Conservation (phyloP, 2,113 vertebrate genomes). For the Poeciliopsis retropinna region DNA sequence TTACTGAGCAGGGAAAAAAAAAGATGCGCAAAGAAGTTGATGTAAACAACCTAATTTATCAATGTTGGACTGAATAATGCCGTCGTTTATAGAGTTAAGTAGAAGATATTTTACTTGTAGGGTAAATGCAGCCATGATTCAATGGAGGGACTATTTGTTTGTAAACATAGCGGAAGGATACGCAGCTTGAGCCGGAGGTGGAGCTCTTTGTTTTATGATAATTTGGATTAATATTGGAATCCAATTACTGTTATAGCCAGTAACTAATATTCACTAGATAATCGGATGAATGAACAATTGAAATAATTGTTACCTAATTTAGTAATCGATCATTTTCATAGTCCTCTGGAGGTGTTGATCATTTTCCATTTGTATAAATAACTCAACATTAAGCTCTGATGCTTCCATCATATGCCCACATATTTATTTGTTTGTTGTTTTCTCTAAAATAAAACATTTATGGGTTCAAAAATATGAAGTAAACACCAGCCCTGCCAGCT, state of each 20-base stretch:
- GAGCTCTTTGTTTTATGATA: neutral
- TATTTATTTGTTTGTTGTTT: slow-evolving; percentile 27
- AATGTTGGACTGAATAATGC: neutral
- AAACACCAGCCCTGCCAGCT: slow-evolving; percentile 61
- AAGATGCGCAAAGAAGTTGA: neutral
- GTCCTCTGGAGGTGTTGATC: neutral
- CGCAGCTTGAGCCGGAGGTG: neutral
- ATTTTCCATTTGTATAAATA: neutral
- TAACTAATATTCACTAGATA: too few species aligned
- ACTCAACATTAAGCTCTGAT: neutral
- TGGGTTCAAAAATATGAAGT: slow-evolving; percentile 53
- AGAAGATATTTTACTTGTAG: neutral
- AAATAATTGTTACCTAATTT: too few species aligned
- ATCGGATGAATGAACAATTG: too few species aligned
- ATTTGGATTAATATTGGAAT: too few species aligned
- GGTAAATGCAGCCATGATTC: neutral
- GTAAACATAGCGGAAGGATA: too few species aligned
- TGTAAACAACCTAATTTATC: neutral
- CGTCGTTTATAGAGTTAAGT: neutral
- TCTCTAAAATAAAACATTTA: slow-evolving; percentile 17
- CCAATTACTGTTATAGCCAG: too few species aligned
- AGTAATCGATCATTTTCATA: too few species aligned
- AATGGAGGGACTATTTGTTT: too few species aligned
- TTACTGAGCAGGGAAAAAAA: neutral
- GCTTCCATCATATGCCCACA: slow-evolving; percentile 12